Evolutionary conservation across 2,888 invertebrate species (phyloP), one percentile per base, ranked within the genome.

Genomic region (Drosophila monieri): DNA sequence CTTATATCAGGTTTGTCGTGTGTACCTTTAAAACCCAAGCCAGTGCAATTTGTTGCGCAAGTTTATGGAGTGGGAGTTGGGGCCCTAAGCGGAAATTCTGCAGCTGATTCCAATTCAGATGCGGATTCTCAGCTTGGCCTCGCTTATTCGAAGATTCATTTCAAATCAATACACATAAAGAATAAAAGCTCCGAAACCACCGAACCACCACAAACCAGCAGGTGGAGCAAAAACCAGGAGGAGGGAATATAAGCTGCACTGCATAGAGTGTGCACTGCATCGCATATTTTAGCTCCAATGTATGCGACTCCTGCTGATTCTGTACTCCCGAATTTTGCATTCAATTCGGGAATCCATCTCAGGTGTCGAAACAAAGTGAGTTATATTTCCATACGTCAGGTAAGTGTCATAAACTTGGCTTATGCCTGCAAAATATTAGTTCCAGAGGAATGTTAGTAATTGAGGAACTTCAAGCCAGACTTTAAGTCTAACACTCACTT

Each of bases 131-230:
- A 57, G 59, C 69, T 68, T 68, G 74, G 58, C 58, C 73, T 39
- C 70, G 84, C 84, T 80, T 84, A 86, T 86, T 76, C 56, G 49
- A 52, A 76, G 86, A 86, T 81, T 81, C 86, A 81, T 81, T 81
- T 86, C 80, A 77, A 86, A 81, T 81, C 81, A 84, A 81, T 81
- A 84, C 84, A 86, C 81, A 86, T 84, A 86, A 86, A 86, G 74
- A 66, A 84, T 76, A 73, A 67, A 69, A 77, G 70, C 68, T 67
- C 68, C 49, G 55, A 69, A 84, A 52, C 74, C 84, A 61, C 49
- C 64, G 62, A 61, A 52, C 77, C 44, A 23, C 49, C 27, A 27
- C 9, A n/a, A n/a, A 27, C 27, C 27, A 9, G 27, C 27, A 58
- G 10, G 9, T n/a, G 27, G 6, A 41, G 15, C 10, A 30, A 15